Evolutionary conservation across 2,113 vertebrate genomes (phyloP), one percentile per base, ranked within the genome.

Genomic region (Hippocampus abdominalis): DNA sequence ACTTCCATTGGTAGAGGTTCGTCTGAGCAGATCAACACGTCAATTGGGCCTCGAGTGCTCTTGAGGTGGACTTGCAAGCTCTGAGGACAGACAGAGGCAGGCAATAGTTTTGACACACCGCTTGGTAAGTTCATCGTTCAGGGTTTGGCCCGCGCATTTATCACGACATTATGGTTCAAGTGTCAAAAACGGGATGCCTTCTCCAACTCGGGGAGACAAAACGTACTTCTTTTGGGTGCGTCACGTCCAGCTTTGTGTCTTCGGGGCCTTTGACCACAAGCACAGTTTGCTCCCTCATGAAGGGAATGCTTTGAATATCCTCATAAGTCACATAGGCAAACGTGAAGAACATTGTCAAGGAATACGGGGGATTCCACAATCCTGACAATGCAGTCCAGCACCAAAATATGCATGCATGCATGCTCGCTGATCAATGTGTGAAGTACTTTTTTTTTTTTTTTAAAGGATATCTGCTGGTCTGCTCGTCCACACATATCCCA

Each of bases 241-340:
- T 94, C 89, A 99, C 95, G 90, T 97, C 94, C 84, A 99, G 93
- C 88, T 92, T 94, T 57, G 96, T 98, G 91, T 96, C 95, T 68
- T 93, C 92, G 59, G 96, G 96, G 56, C 95, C 97, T 94, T 95
- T 98, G 86, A 99, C 93, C 74, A 96, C 94, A 62, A 99, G 94
- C 84, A 99, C 94, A 75, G 96, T 96, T 93, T 98, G 96, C 78
- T 96, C 95, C 90, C 92, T 94, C 78, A 98, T 90, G 88, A 92
- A 92, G 85, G 94, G 92, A 80, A 97, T 95, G 88, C 88, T 92
- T 82, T 91, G 66, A 83, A 99, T 90, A 81, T 99, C 97, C 87
- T 97, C 94, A 68, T 97, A 95, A 0, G 94, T 98, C 84, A 98
- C 89, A 57, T 99, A 99, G 69, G 94, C 94, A 91, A 94, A 96